Base-by-base conservation (phyloP, 2,113 vertebrate species). In the Girardinichthys multiradiatus region DNA sequence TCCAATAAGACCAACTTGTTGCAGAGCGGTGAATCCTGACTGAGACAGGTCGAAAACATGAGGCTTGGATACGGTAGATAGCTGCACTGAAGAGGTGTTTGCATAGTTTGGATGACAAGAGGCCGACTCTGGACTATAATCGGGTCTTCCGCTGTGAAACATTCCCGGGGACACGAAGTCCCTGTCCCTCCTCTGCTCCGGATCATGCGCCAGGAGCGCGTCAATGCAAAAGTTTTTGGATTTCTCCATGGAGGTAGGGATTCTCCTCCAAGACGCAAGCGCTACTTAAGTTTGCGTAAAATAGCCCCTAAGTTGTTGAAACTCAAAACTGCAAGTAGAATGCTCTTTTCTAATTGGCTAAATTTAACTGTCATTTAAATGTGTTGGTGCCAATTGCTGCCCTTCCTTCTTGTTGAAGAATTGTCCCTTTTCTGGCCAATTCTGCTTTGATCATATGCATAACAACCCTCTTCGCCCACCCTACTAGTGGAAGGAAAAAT, bases 221-320 rank as follows among this genome's bases (percentile, higher is more conserved):
- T 96, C 95, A 64, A 95, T 96, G 30, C 94, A 83, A 87, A 96
- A 96, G 91, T 94, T 95, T 77, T 93, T 92, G 21, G 95, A 95
- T 76, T 94, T 95, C 59, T 95, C 95, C 92, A 95, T 86, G 33
- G 73, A 33, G 66, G 72, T 15, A 4, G 48, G 79, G 83, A 87
- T 86, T 62, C 15, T 79, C 67, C 68, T n/a, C 75, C 37, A 3
- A 26, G 17, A 35, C 1, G 21, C 48, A 24, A 21, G 8, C 48
- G 24, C 17, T n/a, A 24, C 48, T 54, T 24, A n/a, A n/a, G 42
- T 45, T n/a, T 54, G 19, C 21, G 45, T 1, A 54, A 51, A 51
- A 54, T 21, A 54, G 42, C 31, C 37, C 12, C 37, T 39, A 39
- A 10, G 9, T 39, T 39, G 37, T 39, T 12, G 9, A 39, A 39